These are phyloP conservation scores for Zeuzera pyrina DNA, from an alignment of 2,888 invertebrate species.

Conservation along the genomic window DNA sequence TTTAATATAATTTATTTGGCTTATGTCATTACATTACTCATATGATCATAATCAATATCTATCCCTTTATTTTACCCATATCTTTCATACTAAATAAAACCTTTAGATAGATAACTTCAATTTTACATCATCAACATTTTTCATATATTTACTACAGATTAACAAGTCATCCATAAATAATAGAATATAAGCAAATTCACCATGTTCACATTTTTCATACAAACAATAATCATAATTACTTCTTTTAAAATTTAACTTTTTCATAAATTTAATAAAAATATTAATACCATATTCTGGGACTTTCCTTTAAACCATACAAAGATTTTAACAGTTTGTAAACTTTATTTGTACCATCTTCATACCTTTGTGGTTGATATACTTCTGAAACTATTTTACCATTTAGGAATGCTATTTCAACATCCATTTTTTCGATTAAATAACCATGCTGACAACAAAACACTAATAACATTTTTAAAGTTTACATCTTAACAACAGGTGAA, in stretches of 20 bases:
- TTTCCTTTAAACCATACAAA: constrained; percentile 4
- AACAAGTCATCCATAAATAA: not conserved
- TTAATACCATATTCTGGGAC: constrained; percentile 2
- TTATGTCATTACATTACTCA: not conserved
- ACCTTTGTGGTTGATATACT: not conserved
- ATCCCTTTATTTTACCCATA: not conserved
- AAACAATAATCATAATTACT: constrained; percentile 1
- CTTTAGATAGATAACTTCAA: not conserved
- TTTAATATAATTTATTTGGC: not conserved
- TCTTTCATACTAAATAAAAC: not conserved
- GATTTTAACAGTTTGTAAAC: not conserved
- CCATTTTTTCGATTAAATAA: not conserved
- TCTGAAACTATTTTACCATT: not conserved
- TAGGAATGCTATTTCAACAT: not conserved
- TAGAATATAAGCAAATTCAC: not conserved
- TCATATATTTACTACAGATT: not conserved
- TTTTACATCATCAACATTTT: not conserved
- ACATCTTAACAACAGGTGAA: no score
- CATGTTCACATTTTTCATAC: not conserved
- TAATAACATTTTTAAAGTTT: no score
- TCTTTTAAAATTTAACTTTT: not conserved
- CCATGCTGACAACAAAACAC: no score
- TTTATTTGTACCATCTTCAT: not conserved
- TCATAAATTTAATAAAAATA: not conserved
- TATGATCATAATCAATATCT: not conserved